Conservation (phyloP, 2,113 vertebrate species). For the Laticauda laticaudata region DNA sequence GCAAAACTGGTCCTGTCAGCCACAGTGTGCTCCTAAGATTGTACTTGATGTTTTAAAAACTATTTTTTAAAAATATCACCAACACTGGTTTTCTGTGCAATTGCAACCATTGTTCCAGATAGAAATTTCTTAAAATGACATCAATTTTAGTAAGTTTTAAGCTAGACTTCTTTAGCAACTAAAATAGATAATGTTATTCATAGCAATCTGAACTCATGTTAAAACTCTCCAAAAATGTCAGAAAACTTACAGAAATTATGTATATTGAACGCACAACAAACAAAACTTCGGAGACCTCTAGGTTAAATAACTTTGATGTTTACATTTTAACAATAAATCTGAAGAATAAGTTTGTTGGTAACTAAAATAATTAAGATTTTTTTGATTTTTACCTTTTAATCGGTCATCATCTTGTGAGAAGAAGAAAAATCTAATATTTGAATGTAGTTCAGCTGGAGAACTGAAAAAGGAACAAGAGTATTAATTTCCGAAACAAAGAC, state of each 20-base stretch:
- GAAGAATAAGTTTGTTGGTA: neutral
- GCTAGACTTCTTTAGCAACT: neutral
- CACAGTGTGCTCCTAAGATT: neutral
- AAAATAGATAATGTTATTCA: neutral
- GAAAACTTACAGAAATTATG: neutral
- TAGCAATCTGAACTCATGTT: neutral
- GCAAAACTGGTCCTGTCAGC: neutral
- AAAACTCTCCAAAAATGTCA: neutral
- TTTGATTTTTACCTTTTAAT: conserved; percentile 62
- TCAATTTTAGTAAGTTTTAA: neutral
- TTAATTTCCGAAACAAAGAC: neutral
- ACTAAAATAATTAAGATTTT: neutral
- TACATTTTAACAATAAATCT: neutral
- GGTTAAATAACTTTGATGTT: neutral
- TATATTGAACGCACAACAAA: neutral
- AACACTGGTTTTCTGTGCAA: neutral
- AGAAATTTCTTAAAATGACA: neutral
- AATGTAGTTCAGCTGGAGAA: conserved; percentile 41
- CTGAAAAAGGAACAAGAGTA: conserved; percentile 58
- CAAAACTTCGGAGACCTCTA: neutral
- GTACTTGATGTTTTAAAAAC: neutral
- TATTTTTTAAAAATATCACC: neutral
- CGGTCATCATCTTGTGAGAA: conserved; percentile 79
- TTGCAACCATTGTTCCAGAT: neutral
- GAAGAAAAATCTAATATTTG: conserved; percentile 78